Conservation (phyloP, 1,140 invertebrate genomes). For the Monomorium pharaonis region DNA sequence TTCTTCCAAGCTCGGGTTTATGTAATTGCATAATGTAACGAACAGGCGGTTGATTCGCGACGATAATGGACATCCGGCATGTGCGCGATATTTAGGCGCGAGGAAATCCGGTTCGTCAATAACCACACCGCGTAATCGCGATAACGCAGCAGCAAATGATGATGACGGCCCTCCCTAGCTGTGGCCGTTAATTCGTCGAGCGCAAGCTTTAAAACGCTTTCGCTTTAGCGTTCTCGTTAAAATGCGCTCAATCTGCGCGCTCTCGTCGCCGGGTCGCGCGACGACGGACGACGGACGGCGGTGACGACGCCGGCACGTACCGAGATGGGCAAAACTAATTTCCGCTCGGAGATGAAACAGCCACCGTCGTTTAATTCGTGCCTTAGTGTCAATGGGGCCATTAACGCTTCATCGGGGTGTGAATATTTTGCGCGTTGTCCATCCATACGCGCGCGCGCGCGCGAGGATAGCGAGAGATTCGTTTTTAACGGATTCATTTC, state of each 20-base stretch:
- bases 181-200: conserved; percentile 66
- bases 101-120: conserved; percentile 26
- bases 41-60: not conserved
- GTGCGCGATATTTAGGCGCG: conserved; percentile 18
- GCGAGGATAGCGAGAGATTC: not conserved
- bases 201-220: conserved; percentile 58
- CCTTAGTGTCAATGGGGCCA: conserved; percentile 66
- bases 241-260: conserved; percentile 60
- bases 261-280: conserved; percentile 8
- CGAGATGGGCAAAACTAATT: conserved; percentile 72
- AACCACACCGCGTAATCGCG: conserved; percentile 2
- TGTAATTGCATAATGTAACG: no score
- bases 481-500: conserved; percentile 54
- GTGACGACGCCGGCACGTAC: conserved; percentile 51
- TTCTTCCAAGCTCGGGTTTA: no score
- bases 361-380: conserved; percentile 68
- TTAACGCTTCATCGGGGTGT: conserved; percentile 61
- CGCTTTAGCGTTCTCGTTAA: conserved; percentile 57
- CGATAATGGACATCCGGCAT: not conserved
- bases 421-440: conserved; percentile 45
- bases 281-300: not conserved
- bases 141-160: conserved; percentile 18
- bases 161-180: not conserved
- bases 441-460: not conserved
- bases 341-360: conserved; percentile 71